Evolutionary conservation across 2,888 invertebrate genomes (phyloP).

Genomic region (Electrophaes corylata): DNA sequence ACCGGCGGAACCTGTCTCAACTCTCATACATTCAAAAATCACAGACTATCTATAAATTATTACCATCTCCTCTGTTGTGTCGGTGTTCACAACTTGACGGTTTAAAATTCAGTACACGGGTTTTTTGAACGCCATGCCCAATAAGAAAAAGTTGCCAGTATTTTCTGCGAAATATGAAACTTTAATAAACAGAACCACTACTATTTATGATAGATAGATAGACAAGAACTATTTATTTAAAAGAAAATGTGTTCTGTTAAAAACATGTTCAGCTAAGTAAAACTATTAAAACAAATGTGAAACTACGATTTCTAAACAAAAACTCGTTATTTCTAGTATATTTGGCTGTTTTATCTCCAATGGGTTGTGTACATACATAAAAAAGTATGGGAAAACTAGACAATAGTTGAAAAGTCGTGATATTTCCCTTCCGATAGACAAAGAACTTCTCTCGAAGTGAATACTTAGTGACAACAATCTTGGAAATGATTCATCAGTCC

Average conservation of each 20-base stretch:
- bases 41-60: not conserved
- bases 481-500: conserved; percentile 51
- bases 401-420: conserved; percentile 31
- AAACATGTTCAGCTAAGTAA: not conserved
- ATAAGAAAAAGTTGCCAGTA: conserved; percentile 9
- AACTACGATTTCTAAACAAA: conserved; percentile 1
- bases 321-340: conserved; percentile 7
- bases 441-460: conserved; percentile 16
- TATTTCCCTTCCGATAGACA: conserved; percentile 24
- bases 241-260: not conserved
- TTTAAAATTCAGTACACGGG: not conserved
- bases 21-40: not conserved
- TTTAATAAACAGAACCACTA: not conserved
- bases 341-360: conserved; percentile 22
- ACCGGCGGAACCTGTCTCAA: not conserved
- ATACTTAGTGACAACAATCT: conserved; percentile 36
- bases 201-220: not conserved
- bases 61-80: not conserved
- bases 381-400: conserved; percentile 27
- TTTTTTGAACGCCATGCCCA: not conserved
- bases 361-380: not conserved
- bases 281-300: conserved; percentile 1
- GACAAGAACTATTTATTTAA: not conserved
- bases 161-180: conserved; percentile 9
- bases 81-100: not conserved